Base-by-base conservation (phyloP, 1,140 invertebrate genomes). In the Aplysia californica region DNA sequence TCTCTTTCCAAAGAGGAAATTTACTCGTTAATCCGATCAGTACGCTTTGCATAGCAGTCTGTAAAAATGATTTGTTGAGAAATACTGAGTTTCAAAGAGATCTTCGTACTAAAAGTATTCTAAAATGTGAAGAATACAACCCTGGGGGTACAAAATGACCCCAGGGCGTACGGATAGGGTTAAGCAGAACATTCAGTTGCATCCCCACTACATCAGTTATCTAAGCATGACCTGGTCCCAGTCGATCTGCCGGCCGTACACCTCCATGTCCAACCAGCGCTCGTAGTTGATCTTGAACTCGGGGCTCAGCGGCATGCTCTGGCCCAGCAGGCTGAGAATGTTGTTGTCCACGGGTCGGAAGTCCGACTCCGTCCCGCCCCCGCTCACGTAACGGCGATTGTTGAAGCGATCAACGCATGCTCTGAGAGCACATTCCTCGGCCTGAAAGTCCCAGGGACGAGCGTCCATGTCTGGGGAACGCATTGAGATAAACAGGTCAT, bases 401-500 rank as follows among this genome's bases (percentile, higher is more conserved):
- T 99, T 99, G 84, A 99, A 99, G 56, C 96, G 92, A 91, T 99
- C 97, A 3, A 99, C 97, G 81, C 95, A 96, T 1, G 95, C 94
- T 75, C 97, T 92, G 23, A 99, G 89, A 31, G 96, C 94, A 91
- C 96, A 98, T 89, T 99, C 98, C 90, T 99, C 98, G 35, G 95
- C 96, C 92, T 99, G 98, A 87, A 99, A 99, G 90, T 99, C 98
- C 96, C 97, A 99, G 3, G 97, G 97, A 80, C 96, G 92, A 4
- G 97, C 96, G 92, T 99, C 97, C 81, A 99, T 93, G 92, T 99
- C 96, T 94, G 83, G 36, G 58, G 82, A 70, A 67, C 73, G 77
- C n/a, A n/a, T n/a, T n/a, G n/a, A n/a, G n/a, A n/a, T n/a, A n/a
- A n/a, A n/a, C n/a, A n/a, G n/a, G n/a, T n/a, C n/a, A n/a, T n/a